Evolutionary conservation across 35 echinoderm and acorn worm species (phyloP).

Genomic region (Apostichopus japonicus): DNA sequence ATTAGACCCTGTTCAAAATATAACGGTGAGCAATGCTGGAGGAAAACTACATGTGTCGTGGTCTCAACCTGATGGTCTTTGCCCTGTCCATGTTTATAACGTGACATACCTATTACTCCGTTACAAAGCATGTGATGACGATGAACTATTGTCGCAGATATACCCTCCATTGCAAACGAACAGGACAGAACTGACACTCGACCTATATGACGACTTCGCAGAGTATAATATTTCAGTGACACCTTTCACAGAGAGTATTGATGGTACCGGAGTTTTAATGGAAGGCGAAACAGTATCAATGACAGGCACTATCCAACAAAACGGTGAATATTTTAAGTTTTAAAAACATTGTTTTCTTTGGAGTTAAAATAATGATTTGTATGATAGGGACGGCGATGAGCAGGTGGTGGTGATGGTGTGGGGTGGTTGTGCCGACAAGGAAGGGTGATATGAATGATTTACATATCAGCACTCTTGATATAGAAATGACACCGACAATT

Average conservation of each 20-base stretch:
- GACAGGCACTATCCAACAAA: not conserved
- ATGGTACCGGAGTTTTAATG: not conserved
- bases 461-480: no score
- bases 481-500: no score
- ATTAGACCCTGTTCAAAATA: not conserved
- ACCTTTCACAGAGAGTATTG: not conserved
- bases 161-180: not conserved
- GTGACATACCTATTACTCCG: not conserved
- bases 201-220: not conserved
- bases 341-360: no score
- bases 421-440: no score
- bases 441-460: no score
- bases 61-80: not conserved
- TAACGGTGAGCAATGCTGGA: not conserved
- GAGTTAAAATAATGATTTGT: no score
- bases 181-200: not conserved
- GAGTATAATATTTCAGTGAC: constrained; percentile 43
- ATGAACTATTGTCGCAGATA: not conserved
- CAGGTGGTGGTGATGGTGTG: no score
- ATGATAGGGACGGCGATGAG: no score
- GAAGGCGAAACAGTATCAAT: not conserved
- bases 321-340: not conserved
- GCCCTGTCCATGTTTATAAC: not conserved
- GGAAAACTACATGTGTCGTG: not conserved
- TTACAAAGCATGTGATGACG: not conserved